These are phyloP conservation scores for Drosophila grimshawi DNA, from an alignment of 1,140 invertebrate genomes.

Conservation along the genomic window DNA sequence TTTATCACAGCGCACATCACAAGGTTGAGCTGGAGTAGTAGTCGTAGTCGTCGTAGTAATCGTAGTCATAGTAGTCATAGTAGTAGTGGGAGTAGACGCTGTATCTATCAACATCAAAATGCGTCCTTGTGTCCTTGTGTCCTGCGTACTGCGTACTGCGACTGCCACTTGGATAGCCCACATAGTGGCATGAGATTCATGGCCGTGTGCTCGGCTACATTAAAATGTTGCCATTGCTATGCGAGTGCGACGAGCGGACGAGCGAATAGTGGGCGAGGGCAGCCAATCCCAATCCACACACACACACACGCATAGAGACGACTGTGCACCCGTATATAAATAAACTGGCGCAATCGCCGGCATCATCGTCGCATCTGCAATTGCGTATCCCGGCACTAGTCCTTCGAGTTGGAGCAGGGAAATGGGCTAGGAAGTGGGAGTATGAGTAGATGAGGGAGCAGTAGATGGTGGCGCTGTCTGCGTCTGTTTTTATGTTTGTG, in stretches of 20 bases:
- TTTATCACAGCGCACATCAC: constrained; percentile 66
- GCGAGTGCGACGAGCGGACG: constrained; percentile 1
- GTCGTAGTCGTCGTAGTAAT: not conserved
- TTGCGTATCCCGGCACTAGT: constrained; percentile 68
- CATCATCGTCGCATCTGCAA: constrained; percentile 80
- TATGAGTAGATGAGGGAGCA: constrained; percentile 1
- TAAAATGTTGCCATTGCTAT: constrained; percentile 73
- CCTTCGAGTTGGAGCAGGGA: constrained; percentile 12
- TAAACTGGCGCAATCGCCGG: constrained; percentile 80
- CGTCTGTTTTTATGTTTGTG: constrained; percentile 51
- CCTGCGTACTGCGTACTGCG: constrained; percentile 12
- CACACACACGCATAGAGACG: constrained; percentile 4
- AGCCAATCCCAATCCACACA: not conserved
- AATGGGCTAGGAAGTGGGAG: not conserved
- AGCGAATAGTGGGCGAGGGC: too few relatives aligned
- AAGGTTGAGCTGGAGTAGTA: not conserved
- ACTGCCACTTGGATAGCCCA: constrained; percentile 21
- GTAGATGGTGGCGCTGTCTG: constrained; percentile 30
- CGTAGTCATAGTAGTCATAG: not conserved
- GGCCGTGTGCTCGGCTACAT: constrained; percentile 66
- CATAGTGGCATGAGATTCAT: constrained; percentile 50
- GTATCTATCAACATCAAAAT: constrained; percentile 73
- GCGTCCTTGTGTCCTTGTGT: constrained; percentile 33
- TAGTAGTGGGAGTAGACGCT: constrained; percentile 20
- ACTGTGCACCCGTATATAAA: constrained; percentile 61